Evolutionary conservation across 2,888 invertebrate genomes (phyloP).

Genomic region (Microchrysa polita): DNA sequence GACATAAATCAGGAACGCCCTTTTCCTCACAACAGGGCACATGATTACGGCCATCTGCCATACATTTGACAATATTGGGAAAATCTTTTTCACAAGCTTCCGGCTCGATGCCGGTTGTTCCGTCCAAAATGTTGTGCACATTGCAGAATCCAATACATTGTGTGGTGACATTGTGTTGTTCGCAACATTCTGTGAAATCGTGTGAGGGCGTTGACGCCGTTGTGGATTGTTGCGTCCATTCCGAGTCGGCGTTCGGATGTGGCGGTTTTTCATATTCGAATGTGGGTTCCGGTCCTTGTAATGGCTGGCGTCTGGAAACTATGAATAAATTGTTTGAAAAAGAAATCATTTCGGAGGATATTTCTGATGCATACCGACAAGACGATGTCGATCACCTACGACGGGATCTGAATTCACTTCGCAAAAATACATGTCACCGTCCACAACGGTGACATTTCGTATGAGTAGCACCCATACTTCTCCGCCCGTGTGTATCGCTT

Average conservation of each 20-base stretch:
- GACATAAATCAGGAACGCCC: slow-evolving; percentile 84
- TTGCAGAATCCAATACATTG: slow-evolving; percentile 84
- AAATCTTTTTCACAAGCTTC: slow-evolving; percentile 84
- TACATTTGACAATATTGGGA: slow-evolving; percentile 79
- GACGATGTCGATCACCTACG: slow-evolving; percentile 79
- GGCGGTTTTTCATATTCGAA: slow-evolving; percentile 39
- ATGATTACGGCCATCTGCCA: slow-evolving; percentile 85
- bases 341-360: neutral
- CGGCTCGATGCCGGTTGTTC: slow-evolving; percentile 81
- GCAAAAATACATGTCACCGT: slow-evolving; percentile 83
- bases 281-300: slow-evolving; percentile 15
- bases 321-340: neutral
- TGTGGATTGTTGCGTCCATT: slow-evolving; percentile 40
- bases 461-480: slow-evolving; percentile 88
- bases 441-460: slow-evolving; percentile 73
- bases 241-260: neutral
- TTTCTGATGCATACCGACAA: slow-evolving; percentile 71
- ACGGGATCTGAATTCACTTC: slow-evolving; percentile 85
- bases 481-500: slow-evolving; percentile 69
- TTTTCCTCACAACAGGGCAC: slow-evolving; percentile 85
- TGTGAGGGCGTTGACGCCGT: slow-evolving; percentile 67
- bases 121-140: slow-evolving; percentile 78
- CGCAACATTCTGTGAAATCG: slow-evolving; percentile 85
- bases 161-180: slow-evolving; percentile 74
- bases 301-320: slow-evolving; percentile 26